Evolutionary conservation across 2,113 vertebrate genomes (phyloP).

Genomic region (Apodemus speciosus): DNA sequence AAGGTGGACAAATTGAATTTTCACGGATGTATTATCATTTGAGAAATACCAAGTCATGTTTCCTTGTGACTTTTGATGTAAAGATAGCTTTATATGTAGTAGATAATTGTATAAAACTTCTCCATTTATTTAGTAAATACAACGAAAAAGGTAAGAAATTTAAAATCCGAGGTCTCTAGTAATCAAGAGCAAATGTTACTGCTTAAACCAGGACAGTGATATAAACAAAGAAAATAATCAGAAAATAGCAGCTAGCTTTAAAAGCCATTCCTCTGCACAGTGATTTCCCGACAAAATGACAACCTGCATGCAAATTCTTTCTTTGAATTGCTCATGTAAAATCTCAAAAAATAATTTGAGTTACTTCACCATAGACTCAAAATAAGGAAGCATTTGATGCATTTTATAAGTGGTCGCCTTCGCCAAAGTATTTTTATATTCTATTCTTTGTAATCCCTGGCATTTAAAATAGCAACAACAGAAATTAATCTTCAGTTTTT

Average conservation of each 20-base stretch:
- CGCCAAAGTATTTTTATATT: conserved; percentile 68
- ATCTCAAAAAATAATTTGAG: conserved; percentile 77
- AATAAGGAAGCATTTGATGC: conserved; percentile 75
- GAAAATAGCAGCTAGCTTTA: conserved; percentile 71
- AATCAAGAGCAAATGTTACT: conserved; percentile 47
- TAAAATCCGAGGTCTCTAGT: conserved; percentile 40
- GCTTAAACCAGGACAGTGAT: conserved; percentile 18
- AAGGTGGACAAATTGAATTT: conserved; percentile 34
- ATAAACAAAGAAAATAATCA: conserved; percentile 74
- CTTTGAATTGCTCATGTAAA: conserved; percentile 75
- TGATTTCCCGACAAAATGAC: conserved; percentile 41
- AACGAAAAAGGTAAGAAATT: conserved; percentile 36
- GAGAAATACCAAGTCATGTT: conserved; percentile 57
- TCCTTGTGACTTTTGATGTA: conserved; percentile 58
- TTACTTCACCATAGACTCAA: conserved; percentile 65
- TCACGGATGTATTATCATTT: conserved; percentile 53
- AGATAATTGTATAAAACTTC: conserved; percentile 57
- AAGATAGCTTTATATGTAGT: not conserved
- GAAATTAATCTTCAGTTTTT: conserved; percentile 73
- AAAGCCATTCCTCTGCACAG: conserved; percentile 69
- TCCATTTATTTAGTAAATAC: conserved; percentile 59
- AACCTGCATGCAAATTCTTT: conserved; percentile 77
- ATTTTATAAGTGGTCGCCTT: conserved; percentile 77
- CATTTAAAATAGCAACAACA: conserved; percentile 67
- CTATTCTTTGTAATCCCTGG: conserved; percentile 68